These are phyloP conservation scores for Dicyrtoma fusca DNA, from an alignment of 2,888 invertebrate species.

Conservation along the genomic window DNA sequence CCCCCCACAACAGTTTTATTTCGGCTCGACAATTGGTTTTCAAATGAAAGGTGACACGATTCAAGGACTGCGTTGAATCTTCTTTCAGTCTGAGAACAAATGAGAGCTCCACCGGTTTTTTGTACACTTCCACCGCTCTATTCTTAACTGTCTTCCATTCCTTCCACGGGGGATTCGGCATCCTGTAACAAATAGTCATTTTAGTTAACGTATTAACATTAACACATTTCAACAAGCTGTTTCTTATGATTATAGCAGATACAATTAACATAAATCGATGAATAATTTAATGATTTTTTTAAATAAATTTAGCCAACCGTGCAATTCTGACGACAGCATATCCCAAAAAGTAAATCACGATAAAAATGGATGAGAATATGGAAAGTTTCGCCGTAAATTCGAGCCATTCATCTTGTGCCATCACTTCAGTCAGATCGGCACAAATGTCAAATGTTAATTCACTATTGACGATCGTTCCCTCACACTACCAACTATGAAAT, in stretches of 20 bases:
- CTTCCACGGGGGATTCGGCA: conserved; percentile 47
- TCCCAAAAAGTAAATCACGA: conserved; percentile 46
- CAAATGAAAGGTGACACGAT: conserved; percentile 39
- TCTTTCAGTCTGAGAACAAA: conserved; percentile 41
- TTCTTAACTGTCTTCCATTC: conserved; percentile 40
- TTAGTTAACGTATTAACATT: too few relatives aligned
- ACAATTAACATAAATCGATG: too few relatives aligned
- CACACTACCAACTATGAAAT: too few relatives aligned
- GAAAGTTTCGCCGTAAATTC: conserved; percentile 46
- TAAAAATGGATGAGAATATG: conserved; percentile 42
- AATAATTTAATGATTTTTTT: too few relatives aligned
- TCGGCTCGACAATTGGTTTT: conserved; percentile 37
- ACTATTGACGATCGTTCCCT: too few relatives aligned
- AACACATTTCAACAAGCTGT: too few relatives aligned
- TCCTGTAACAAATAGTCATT: conserved; percentile 26
- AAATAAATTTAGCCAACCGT: conserved; percentile 39
- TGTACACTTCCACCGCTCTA: conserved; percentile 45
- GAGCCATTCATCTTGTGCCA: conserved; percentile 39
- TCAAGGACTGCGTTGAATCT: conserved; percentile 24
- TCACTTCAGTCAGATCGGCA: not conserved
- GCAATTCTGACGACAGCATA: conserved; percentile 45
- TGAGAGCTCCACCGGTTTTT: conserved; percentile 48
- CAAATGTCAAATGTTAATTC: too few relatives aligned
- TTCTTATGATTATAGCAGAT: too few relatives aligned
- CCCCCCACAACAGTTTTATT: conserved; percentile 48